Percentiles rank a stretch among this genome's conserved stretches.
These are phyloP conservation scores for Scomberomorus guttatus DNA, from an alignment of 2,797 vertebrate species.

Conservation along the genomic window DNA sequence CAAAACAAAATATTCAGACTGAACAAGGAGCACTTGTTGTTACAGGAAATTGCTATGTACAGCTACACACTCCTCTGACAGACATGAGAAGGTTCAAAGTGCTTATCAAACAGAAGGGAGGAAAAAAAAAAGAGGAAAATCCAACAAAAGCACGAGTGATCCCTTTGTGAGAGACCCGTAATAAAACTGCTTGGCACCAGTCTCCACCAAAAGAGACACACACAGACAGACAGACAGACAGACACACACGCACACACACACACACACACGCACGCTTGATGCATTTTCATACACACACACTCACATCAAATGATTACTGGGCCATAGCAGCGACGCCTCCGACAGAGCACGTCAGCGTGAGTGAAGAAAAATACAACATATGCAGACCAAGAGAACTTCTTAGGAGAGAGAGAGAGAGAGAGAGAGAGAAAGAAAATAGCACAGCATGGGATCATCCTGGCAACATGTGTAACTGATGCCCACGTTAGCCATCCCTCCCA, in stretches of 20 bases:
- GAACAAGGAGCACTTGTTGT: constrained; percentile 85
- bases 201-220: constrained; percentile 59
- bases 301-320: constrained; percentile 55
- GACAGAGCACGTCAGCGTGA: constrained; percentile 45
- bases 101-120: constrained; percentile 72
- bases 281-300: background rate
- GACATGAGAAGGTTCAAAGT: constrained; percentile 80
- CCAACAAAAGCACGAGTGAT: constrained; percentile 69
- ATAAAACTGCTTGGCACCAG: constrained; percentile 82
- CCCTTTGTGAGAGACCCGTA: constrained; percentile 79
- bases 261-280: background rate
- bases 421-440: background rate
- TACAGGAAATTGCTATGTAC: constrained; percentile 85
- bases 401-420: background rate
- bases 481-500: constrained; percentile 4
- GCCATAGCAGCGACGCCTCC: constrained; percentile 64
- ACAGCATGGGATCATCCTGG: constrained; percentile 49
- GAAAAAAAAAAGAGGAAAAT: constrained; percentile 9
- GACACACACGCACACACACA: background rate
- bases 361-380: constrained; percentile 37
- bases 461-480: constrained; percentile 32
- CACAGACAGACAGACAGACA: constrained; percentile 21
- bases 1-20: constrained; percentile 83
- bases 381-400: constrained; percentile 24
- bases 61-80: constrained; percentile 81